Base-by-base conservation (phyloP, 2,797 vertebrate species). In the Megaceryle alcyon region DNA sequence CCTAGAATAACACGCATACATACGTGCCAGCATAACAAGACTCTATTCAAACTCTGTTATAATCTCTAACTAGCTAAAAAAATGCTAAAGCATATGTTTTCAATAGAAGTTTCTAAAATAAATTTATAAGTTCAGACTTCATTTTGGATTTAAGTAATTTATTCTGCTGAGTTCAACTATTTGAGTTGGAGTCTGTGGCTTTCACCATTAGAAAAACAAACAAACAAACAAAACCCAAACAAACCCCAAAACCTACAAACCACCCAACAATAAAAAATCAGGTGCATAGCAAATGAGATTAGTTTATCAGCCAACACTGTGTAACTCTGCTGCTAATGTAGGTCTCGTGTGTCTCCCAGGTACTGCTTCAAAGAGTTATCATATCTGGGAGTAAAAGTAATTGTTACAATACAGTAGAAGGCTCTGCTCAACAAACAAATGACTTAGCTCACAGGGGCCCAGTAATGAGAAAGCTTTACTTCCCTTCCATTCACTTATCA, bases 341-440 rank as follows among this genome's bases (percentile, higher is more conserved):
- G 76, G 94, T 88, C 88, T 12, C 1, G 5, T 49, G 37, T 2
- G 5, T 97, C 94, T 94, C 91, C 63, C 19, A 77, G 59, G 75
- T 92, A 87, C 19, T 2, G 14, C 68, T 95, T 96, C 92, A 92
- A 92, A 92, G 77, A 91, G 70, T 92, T 91, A 95, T 89, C 91
- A 56, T 97, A 95, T 96, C 92, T 96, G 54, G 82, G 78, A 93
- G 83, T 86, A 90, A 93, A 96, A 97, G 86, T 94, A 89, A 97
- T 96, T 96, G 92, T 92, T 91, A 60, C 21, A 86, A 73, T 29
- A 97, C 90, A 97, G 94, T 82, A 80, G 72, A 92, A 92, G 85
- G 64, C 93, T 97, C 90, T 76, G 87, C 92, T 97, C 71, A 84
- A 90, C 64, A 92, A 92, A 78, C 48, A 93, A 94, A 88, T 82